A percentile compares a stretch with the other conserved stretches of the same genome.
These are phyloP conservation scores for Molossus alvarezi DNA, from an alignment of 2,797 vertebrate species.

Conservation along the genomic window DNA sequence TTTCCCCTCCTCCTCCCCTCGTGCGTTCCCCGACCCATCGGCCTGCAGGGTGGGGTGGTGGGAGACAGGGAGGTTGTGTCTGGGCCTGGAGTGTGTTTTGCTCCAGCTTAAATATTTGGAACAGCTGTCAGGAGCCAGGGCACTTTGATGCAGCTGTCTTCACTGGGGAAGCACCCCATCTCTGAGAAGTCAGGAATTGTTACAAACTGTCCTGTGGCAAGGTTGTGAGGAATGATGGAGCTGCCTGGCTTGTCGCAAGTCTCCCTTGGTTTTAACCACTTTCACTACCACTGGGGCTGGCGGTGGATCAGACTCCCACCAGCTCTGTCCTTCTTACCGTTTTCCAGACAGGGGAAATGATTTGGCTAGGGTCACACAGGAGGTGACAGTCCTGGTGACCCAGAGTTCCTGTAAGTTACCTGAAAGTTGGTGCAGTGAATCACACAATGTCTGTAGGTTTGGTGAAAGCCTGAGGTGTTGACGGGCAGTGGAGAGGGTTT, in stretches of 20 bases:
- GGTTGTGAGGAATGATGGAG: not conserved
- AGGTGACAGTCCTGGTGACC: not conserved
- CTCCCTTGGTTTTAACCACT: not conserved
- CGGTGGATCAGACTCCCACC: not conserved
- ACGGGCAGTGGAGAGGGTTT: not conserved
- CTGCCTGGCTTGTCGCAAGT: not conserved
- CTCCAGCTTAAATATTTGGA: not conserved
- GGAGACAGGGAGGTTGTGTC: not conserved
- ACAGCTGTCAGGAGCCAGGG: conserved; percentile 73
- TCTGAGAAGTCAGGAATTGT: conserved; percentile 24
- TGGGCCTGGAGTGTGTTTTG: not conserved
- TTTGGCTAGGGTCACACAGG: not conserved
- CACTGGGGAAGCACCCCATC: not conserved
- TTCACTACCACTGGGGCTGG: not conserved
- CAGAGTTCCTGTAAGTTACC: not conserved
- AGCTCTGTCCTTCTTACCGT: not conserved
- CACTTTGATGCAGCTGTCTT: conserved; percentile 25
- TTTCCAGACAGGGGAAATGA: not conserved
- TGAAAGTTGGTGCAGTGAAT: not conserved
- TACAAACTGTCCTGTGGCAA: not conserved
- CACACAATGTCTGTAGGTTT: not conserved
- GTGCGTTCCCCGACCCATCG: fast-evolving
- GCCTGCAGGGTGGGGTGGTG: not conserved
- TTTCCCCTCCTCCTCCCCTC: not conserved
- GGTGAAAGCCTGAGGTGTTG: not conserved